Base-by-base conservation (phyloP, 1,140 invertebrate species). In the Euglossa dilemma region DNA sequence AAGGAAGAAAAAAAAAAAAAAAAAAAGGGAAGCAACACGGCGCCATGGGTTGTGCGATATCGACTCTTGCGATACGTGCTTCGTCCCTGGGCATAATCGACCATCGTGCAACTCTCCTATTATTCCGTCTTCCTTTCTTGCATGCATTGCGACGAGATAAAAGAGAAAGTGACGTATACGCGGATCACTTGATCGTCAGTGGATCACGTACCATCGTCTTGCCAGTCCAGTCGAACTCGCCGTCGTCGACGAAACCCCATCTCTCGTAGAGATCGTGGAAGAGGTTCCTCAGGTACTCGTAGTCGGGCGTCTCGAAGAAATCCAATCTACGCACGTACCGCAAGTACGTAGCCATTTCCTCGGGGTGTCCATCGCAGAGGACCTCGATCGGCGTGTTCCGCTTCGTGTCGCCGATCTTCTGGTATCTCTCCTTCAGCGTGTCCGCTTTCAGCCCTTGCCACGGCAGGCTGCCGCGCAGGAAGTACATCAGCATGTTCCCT, bases 401-500 rank as follows among this genome's bases (percentile, higher is more conserved):
- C 95, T 99, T 99, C 84, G 99, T 99, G 94, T 99, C 99, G 87
- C 99, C 99, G 93, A 99, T 99, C 96, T 99, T 99, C 95, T 99
- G 98, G 95, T 99, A 99, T 93, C 99, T 96, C 95, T 99, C 99
- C 95, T 99, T 99, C 87, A 99, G 95, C 91, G 99, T 99, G 94
- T 99, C 99, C 86, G 99, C 99, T 96, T 99, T 99, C 90, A 99
- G 96, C 87, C 99, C 99, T 96, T 99, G 99, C 99, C 99, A 99
- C 80, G 99, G 99, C 94, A 99, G 96, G 93, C 98, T 99, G 88
- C 99, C 99, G 91, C 99, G 96, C 92, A 99, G 95, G 95, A 99
- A 99, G 96, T 99, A 99, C 99, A 99, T 99, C 95, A 99, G 99
- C 99, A 99, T 99, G 95, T 99, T 99, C 85, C 99, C 99, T 87